A percentile compares a stretch with the other conserved stretches of the same genome.
Evolutionary conservation across 2,113 vertebrate species (phyloP).

Genomic region (Dunckerocampus dactyliophorus): DNA sequence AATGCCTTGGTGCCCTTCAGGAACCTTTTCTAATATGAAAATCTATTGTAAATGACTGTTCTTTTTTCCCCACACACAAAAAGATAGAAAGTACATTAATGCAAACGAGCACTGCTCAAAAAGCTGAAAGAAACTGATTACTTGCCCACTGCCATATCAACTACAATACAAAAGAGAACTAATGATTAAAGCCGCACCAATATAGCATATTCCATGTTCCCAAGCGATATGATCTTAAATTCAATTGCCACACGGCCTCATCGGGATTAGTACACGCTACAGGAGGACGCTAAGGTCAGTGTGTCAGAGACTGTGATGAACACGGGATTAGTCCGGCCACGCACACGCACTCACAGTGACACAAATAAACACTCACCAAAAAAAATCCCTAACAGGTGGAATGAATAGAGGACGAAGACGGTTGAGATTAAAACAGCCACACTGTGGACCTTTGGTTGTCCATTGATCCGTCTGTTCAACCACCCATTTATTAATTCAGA

Average conservation of each 20-base stretch:
- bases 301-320: slow-evolving; percentile 48
- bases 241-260: slow-evolving; percentile 24
- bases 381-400: slow-evolving; percentile 33
- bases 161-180: not conserved
- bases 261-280: slow-evolving; percentile 34
- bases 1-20: not conserved
- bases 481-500: not conserved
- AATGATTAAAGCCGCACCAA: not conserved
- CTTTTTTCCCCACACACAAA: not conserved
- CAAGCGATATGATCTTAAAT: slow-evolving; percentile 2
- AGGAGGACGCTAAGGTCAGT: slow-evolving; percentile 31
- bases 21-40: not conserved
- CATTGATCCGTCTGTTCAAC: not conserved
- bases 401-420: slow-evolving; percentile 6
- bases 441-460: not conserved
- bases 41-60: not conserved
- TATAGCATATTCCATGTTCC: not conserved
- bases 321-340: slow-evolving; percentile 43
- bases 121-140: too few relatives aligned
- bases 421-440: not conserved
- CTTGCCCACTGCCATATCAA: not conserved
- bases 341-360: not conserved
- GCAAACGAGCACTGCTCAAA: too few relatives aligned
- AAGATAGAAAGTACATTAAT: not conserved
- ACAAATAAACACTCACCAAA: slow-evolving; percentile 5